These are phyloP conservation scores for Oscheius sp. DNA, from an alignment of 2,888 invertebrate species.

Conservation along the genomic window DNA sequence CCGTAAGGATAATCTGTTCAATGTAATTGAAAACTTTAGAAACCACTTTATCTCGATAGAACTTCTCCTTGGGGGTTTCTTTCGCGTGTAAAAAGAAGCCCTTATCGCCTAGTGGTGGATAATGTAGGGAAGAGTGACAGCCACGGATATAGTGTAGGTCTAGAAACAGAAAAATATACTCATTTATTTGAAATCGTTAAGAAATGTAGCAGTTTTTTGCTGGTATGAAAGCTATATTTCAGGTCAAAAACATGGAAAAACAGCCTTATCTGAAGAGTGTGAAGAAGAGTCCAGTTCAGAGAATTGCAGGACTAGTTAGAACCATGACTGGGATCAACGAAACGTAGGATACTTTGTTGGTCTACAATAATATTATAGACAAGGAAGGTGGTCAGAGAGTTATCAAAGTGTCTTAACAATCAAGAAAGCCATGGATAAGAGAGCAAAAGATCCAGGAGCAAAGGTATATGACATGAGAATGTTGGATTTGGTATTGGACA, in stretches of 20 bases:
- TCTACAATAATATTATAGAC: neutral
- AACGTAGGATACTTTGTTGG: conserved; percentile 2
- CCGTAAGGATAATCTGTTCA: too few relatives aligned
- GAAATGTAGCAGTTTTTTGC: too few relatives aligned
- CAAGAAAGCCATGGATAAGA: conserved; percentile 51
- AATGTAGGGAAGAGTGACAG: conserved; percentile 45
- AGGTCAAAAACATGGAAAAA: conserved; percentile 37
- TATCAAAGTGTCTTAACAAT: conserved; percentile 56
- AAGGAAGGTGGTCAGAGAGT: conserved; percentile 52
- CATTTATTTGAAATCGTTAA: too few relatives aligned
- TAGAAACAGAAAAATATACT: too few relatives aligned
- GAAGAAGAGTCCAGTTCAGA: conserved; percentile 30
- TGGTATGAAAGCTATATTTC: neutral
- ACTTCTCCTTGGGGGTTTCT: too few relatives aligned
- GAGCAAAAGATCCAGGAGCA: conserved; percentile 56
- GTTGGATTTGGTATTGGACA: conserved; percentile 61
- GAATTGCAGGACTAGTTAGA: conserved; percentile 32
- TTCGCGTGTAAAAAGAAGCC: conserved; percentile 43
- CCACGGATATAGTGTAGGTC: conserved; percentile 23
- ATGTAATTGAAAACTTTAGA: too few relatives aligned
- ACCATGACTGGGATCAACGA: conserved; percentile 11
- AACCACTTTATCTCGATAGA: too few relatives aligned
- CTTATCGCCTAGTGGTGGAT: conserved; percentile 45
- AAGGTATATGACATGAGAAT: conserved; percentile 62
- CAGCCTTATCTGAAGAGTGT: conserved; percentile 38